Conservation (phyloP, 2,888 invertebrate species). For the Frankliniella fusca region DNA sequence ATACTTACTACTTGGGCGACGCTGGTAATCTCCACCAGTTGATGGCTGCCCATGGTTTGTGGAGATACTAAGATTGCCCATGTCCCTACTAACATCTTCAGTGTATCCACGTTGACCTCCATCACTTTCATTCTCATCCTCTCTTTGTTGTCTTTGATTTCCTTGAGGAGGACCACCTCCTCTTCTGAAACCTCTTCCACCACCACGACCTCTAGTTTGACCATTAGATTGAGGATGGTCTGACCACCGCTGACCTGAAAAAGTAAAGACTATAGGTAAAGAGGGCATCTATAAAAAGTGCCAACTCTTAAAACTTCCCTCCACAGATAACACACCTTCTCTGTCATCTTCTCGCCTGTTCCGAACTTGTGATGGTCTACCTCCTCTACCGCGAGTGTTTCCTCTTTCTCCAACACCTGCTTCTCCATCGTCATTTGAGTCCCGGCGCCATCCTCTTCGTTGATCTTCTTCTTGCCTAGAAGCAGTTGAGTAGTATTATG, state of each 20-base stretch:
- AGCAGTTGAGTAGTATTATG: not conserved
- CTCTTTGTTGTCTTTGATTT: not conserved
- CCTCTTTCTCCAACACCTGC: not conserved
- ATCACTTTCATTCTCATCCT: not conserved
- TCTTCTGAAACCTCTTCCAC: not conserved
- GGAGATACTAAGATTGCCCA: not conserved
- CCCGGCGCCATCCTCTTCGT: not conserved
- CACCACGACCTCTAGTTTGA: not conserved
- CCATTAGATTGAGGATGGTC: not conserved
- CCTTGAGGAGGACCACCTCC: not conserved
- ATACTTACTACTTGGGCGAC: not conserved
- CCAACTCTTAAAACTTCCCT: too few relatives aligned
- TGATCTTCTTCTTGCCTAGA: not conserved
- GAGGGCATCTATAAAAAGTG: too few relatives aligned
- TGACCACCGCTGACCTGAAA: not conserved
- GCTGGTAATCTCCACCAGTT: not conserved
- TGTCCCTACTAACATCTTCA: not conserved
- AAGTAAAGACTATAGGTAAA: not conserved
- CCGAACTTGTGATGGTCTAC: not conserved
- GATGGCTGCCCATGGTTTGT: not conserved
- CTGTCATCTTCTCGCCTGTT: not conserved
- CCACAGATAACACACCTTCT: not conserved
- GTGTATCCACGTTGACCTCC: not conserved
- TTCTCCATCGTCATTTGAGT: not conserved
- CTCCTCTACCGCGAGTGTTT: not conserved